These are phyloP conservation scores for Enteromius unitaeniatus DNA, from an alignment of 2,797 vertebrate genomes.

Conservation along the genomic window DNA sequence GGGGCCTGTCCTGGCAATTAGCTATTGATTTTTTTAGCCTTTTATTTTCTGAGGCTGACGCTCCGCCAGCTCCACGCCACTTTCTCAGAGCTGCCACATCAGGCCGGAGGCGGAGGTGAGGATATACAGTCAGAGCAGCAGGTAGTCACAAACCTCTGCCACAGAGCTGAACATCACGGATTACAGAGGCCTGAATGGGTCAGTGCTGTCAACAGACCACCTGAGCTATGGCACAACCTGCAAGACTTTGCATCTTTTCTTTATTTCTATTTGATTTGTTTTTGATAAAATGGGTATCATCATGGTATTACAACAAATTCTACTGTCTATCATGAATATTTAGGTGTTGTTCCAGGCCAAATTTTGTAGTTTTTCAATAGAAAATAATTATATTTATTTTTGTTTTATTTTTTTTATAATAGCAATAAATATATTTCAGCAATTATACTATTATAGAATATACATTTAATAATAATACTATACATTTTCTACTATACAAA, in stretches of 20 bases:
- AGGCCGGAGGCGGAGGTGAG: constrained; percentile 43
- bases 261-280: background rate
- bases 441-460: background rate
- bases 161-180: constrained; percentile 35
- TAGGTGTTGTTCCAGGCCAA: background rate
- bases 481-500: no score
- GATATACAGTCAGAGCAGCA: constrained; percentile 31
- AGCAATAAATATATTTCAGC: background rate
- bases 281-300: background rate
- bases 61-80: constrained; percentile 31
- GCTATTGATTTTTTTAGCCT: constrained; percentile 64
- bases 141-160: constrained; percentile 44
- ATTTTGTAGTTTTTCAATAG: background rate
- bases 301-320: no score
- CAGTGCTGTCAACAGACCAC: constrained; percentile 34
- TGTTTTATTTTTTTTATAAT: background rate
- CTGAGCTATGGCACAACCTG: constrained; percentile 11
- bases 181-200: constrained; percentile 37
- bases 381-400: no score
- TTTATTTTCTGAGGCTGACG: constrained; percentile 57
- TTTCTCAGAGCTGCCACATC: constrained; percentile 41
- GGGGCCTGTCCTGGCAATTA: constrained; percentile 64
- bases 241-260: no score
- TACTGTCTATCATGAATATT: no score
- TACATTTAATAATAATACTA: background rate